Base-by-base conservation (phyloP, 2,888 invertebrate genomes). In the Nephrocerus scutellatus region DNA sequence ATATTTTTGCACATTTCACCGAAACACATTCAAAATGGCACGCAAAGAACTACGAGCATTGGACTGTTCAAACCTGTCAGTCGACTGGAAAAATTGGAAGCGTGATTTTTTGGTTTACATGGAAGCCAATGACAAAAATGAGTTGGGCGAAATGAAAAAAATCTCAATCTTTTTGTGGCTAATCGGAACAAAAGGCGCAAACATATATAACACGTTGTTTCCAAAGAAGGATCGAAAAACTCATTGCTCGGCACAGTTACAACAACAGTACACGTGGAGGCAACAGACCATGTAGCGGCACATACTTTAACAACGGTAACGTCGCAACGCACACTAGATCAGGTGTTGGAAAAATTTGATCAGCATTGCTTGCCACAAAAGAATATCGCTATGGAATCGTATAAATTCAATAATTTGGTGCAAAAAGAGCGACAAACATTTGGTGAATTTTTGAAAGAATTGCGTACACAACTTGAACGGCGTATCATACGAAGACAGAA, bases 391-490 rank as follows among this genome's bases (percentile, higher is more conserved):
- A 43, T 43, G 40, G 43, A 43, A 39, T 12, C 33, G 4, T 50
- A 25, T 32, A 50, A 50, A 36, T 48, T 44, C 14, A 44, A 46
- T 28, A 44, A 8, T 5, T 36, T 47, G 2, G 13, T 26, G 8
- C 47, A 49, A 42, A 35, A 42, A 23, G 41, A 44, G 33, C 18
- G 30, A 8, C 44, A 46, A 31, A 4, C 43, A 12, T 44, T 46
- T 26, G 30, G 6, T 9, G 44, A 46, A 14, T 44, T 48, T 26
- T 30, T 39, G 39, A 49, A 41, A 2, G 44, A 46, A 34, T 29
- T 45, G n/a, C 41, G 47, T 1, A 40, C 12, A n/a, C 44, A 45
- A 38, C 9, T 43, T 8, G 18, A 33, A 19, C 24, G 38, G 39
- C 13, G n/a, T 9, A 18, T 26, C 35, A 14, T 48, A 46, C 29